Base-by-base conservation (phyloP, 2,888 invertebrate species). In the Ectropis crepuscularia region DNA sequence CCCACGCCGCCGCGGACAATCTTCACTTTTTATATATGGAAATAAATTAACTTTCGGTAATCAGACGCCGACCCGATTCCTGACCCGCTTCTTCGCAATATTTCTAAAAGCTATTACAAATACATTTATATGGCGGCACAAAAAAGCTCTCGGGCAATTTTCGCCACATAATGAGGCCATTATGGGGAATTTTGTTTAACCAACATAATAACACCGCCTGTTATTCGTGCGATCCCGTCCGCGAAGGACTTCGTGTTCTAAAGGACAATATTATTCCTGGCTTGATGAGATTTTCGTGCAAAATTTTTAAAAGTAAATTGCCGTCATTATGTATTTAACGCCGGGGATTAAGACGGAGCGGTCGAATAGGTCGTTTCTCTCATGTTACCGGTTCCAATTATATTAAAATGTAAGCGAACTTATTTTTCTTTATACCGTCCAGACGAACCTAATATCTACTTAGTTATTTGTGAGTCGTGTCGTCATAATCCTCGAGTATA, bases 161-260 rank as follows among this genome's bases (percentile, higher is more conserved):
- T 92, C 92, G 92, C 92, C 92, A 92, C 88, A 91, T 92, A 92
- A 92, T 92, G 88, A 92, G 92, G 89, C 92, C 87, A 92, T 92
- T 92, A 92, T 87, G 88, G 87, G 82, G 92, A 90, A 92, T 92
- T 92, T 89, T 90, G 90, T 92, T 92, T 92, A 91, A 92, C 92
- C 90, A 92, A 92, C 92, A 92, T 92, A 92, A 92, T 92, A 92
- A 88, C 90, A 82, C 89, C 88, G 90, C 83, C 90, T 88, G 88
- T 90, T 90, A 91, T 91, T 88, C 90, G 79, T 78, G 76, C 87
- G 85, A 83, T 87, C 88, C 86, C 78, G 79, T 81, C 84, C 79
- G 85, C 79, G 82, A 85, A 89, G 89, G 90, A 91, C 91, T 88
- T 82, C 81, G 85, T 78, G 84, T 85, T 87, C 81, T 82, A 91